Evolutionary conservation across 2,113 vertebrate species (phyloP), one percentile per base, ranked within the genome.

Genomic region (Vimba vimba): DNA sequence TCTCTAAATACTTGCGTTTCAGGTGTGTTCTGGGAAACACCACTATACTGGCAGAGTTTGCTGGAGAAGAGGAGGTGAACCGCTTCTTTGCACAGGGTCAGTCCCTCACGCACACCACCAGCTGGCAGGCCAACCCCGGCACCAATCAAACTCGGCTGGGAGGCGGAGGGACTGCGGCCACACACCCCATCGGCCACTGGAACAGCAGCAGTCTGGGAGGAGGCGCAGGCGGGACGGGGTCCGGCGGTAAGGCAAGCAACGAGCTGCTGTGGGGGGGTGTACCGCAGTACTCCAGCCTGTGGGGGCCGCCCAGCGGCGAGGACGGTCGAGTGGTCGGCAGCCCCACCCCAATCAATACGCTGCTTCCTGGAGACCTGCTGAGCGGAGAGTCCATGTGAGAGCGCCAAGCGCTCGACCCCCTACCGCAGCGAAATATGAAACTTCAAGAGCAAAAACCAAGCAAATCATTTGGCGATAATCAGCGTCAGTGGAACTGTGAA

Each of bases 21-120:
- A 97, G 98, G 98, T 99, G 98, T 47, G 98, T 99, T 86, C 96
- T 99, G 90, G 98, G 98, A 89, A 99, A 99, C 96, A 99, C 98
- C 91, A 99, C 98, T 94, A 99, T 99, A 94, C 92, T 99, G 95
- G 98, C 98, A 0, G 98, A 99, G 94, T 99, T 99, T 25, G 98
- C 98, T 1, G 97, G 98, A 0, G 98, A 99, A 89, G 98, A 99
- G 78, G 98, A 99, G 87, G 97, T 99, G 89, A 99, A 97, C 91
- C 97, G 93, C 57, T 99, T 99, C 96, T 94, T 99, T 91, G 97
- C 98, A 89, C 98, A 99, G 91, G 96, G 97, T 94, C 98, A 99
- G 92, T 94, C 97, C 0, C 96, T 99, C 96, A 96, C 97, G 0
- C 96, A 96, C 91, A 97, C 96, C 76, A 97, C 97, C 93, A 97